These are phyloP conservation scores for Pedionomus torquatus DNA, from an alignment of 2,113 vertebrate genomes.

Conservation along the genomic window DNA sequence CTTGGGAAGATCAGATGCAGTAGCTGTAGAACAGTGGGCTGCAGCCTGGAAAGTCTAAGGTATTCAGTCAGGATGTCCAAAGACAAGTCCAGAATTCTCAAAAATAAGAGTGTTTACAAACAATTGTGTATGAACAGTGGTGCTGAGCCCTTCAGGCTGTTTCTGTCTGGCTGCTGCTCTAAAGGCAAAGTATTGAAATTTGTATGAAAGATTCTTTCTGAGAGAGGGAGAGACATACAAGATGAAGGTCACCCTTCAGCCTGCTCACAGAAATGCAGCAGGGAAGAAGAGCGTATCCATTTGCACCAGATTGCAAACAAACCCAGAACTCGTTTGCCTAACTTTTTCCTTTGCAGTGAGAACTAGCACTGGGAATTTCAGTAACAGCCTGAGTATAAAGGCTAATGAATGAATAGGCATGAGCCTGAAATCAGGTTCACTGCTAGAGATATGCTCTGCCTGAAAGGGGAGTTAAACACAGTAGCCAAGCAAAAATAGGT, in stretches of 20 bases:
- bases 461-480: not conserved
- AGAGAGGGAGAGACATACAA: not conserved
- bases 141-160: not conserved
- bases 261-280: not conserved
- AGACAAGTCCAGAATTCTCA: not conserved
- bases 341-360: not conserved
- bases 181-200: constrained; percentile 12
- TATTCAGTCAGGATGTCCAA: not conserved
- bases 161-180: constrained; percentile 4
- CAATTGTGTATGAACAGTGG: not conserved
- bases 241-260: constrained; percentile 23
- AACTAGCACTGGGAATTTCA: not conserved
- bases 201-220: constrained; percentile 9
- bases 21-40: not conserved
- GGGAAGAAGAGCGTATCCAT: not conserved
- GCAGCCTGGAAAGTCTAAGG: not conserved
- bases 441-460: not conserved
- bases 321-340: not conserved
- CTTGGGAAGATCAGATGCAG: not conserved
- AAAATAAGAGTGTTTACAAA: not conserved
- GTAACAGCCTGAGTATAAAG: not conserved
- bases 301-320: not conserved
- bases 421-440: not conserved
- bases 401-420: constrained; percentile 7
- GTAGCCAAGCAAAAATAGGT: not conserved